A percentile compares a stretch with the other conserved stretches of the same genome.
Conservation (phyloP, 2,888 invertebrate genomes). For the Drosophila rubida region DNA sequence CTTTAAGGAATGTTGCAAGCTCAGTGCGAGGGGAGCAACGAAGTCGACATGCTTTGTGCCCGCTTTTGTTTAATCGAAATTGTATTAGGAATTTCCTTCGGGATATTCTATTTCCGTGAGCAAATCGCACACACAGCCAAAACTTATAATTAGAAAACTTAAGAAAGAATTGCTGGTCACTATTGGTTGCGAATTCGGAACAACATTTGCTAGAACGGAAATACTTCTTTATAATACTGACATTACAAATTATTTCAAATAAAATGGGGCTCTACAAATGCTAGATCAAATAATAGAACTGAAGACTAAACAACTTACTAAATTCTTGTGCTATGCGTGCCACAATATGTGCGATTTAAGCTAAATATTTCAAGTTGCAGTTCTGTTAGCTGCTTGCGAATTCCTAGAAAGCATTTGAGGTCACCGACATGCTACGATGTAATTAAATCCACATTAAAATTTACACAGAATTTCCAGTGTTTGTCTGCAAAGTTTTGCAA, state of each 20-base stretch:
- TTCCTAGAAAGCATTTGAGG: background rate
- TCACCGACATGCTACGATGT: background rate
- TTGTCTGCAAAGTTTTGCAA: background rate
- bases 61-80: slow-evolving; percentile 44
- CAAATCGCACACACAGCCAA: background rate
- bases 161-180: background rate
- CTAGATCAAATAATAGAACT: too few relatives aligned
- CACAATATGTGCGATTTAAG: too few relatives aligned
- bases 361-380: too few relatives aligned
- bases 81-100: slow-evolving; percentile 35
- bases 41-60: background rate
- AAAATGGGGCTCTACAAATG: too few relatives aligned
- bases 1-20: slow-evolving; percentile 41
- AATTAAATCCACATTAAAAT: background rate
- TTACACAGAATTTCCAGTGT: background rate
- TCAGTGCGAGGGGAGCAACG: slow-evolving; percentile 5
- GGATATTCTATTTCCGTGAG: background rate
- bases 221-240: background rate
- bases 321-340: too few relatives aligned
- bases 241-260: too few relatives aligned
- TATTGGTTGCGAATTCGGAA: background rate
- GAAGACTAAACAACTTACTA: too few relatives aligned
- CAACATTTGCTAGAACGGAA: background rate
- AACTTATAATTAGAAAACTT: slow-evolving; percentile 34
- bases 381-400: too few relatives aligned